These are phyloP conservation scores for Polypedilum pembai DNA, from an alignment of 1,140 invertebrate genomes.

Conservation along the genomic window DNA sequence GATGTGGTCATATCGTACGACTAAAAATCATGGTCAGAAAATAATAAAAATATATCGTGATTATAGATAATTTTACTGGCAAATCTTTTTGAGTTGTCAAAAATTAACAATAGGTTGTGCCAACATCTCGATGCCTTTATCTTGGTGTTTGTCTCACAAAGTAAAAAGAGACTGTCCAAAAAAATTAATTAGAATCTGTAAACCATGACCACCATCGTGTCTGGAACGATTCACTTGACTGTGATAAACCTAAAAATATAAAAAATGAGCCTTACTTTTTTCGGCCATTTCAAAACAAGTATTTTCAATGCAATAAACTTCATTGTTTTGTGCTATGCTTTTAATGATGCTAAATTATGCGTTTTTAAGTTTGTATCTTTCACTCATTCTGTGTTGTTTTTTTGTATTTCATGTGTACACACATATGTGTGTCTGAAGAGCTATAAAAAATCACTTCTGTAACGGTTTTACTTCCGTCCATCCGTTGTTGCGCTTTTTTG, in stretches of 20 bases:
- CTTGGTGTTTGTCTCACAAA: neutral
- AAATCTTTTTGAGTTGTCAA: neutral
- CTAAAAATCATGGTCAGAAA: neutral
- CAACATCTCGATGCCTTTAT: neutral
- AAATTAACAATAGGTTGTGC: neutral
- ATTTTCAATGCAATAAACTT: conserved; percentile 16
- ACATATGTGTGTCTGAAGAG: conserved; percentile 22
- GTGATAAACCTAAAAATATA: neutral
- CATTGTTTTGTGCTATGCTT: conserved; percentile 21
- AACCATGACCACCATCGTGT: neutral
- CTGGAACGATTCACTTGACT: neutral
- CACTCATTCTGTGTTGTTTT: neutral
- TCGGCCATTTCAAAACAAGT: neutral
- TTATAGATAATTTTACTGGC: neutral
- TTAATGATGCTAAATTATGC: conserved; percentile 28
- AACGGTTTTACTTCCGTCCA: conserved; percentile 23
- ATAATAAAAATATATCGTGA: neutral
- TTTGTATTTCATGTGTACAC: neutral
- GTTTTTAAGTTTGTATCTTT: neutral
- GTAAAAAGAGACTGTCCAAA: neutral
- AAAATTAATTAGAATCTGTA: neutral
- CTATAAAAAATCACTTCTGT: conserved; percentile 3
- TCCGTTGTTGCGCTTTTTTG: conserved; percentile 22
- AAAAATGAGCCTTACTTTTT: too few relatives aligned
- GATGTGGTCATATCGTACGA: neutral